These are phyloP conservation scores for Agraylea sexmaculata DNA, from an alignment of 1,140 invertebrate species.

Conservation along the genomic window DNA sequence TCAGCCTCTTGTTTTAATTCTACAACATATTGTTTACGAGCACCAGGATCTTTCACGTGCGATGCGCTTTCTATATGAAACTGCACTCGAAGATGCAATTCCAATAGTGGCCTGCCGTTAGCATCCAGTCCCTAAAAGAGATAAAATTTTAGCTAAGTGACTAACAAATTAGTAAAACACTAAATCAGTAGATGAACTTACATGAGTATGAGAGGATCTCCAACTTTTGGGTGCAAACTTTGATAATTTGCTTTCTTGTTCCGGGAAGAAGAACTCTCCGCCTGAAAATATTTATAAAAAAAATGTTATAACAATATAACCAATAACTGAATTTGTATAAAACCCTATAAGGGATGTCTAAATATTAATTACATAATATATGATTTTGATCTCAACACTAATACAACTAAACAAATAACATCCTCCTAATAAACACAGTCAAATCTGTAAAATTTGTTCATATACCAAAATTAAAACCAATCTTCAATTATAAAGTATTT, in stretches of 20 bases:
- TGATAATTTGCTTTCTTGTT: slow-evolving; percentile 85
- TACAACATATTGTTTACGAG: slow-evolving; percentile 84
- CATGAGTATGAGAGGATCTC: slow-evolving; percentile 84
- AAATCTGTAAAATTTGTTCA: not conserved
- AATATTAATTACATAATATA: slow-evolving; percentile 20
- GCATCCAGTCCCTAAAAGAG: slow-evolving; percentile 72
- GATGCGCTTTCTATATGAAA: slow-evolving; percentile 87
- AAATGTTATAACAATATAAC: too few relatives aligned
- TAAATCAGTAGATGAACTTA: slow-evolving; percentile 45
- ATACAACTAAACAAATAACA: slow-evolving; percentile 19
- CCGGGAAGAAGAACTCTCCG: slow-evolving; percentile 89
- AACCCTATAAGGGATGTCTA: slow-evolving; percentile 15
- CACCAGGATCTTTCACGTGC: slow-evolving; percentile 78
- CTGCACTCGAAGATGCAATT: slow-evolving; percentile 85
- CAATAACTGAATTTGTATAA: slow-evolving; percentile 10
- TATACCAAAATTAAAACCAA: not conserved
- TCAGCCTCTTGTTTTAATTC: slow-evolving; percentile 85
- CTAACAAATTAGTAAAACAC: not conserved
- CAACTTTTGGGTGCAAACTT: slow-evolving; percentile 94
- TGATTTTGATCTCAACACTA: slow-evolving; percentile 20
- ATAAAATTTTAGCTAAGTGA: slow-evolving; percentile 19
- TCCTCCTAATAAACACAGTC: slow-evolving; percentile 3
- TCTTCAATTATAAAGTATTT: not conserved
- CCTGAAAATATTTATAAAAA: slow-evolving; percentile 50
- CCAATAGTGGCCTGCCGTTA: slow-evolving; percentile 76